Evolutionary conservation across 2,888 invertebrate species (phyloP).

Genomic region (Heteromurus nitidus): DNA sequence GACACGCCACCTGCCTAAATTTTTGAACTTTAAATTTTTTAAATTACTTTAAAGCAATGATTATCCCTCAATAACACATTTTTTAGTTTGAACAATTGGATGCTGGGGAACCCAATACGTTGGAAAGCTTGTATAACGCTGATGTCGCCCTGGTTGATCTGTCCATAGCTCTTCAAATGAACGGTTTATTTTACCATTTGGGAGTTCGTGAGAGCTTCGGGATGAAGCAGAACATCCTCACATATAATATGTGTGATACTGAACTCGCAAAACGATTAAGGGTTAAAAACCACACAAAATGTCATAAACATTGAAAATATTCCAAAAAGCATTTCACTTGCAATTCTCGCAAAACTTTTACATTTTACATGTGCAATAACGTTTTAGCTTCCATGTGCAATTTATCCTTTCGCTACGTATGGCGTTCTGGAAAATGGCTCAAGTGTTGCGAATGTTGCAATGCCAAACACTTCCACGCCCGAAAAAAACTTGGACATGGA

Average conservation of each 20-base stretch:
- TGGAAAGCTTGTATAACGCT: constrained; percentile 98
- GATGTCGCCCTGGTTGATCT: constrained; percentile 98
- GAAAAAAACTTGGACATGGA: constrained; percentile 77
- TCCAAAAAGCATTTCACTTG: too few species aligned
- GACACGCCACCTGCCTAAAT: too few species aligned
- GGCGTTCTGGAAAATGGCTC: constrained; percentile 85
- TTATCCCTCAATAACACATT: too few species aligned
- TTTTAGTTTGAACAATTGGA: constrained; percentile 96
- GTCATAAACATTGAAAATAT: too few species aligned
- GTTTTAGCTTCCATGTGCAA: constrained; percentile 92
- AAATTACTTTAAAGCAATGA: too few species aligned
- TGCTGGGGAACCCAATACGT: constrained; percentile 95
- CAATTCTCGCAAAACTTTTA: too few species aligned
- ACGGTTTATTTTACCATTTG: constrained; percentile 95
- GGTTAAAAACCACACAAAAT: constrained; percentile 79
- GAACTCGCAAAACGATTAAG: constrained; percentile 91
- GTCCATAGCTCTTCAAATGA: constrained; percentile 92
- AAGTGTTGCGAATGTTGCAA: constrained; percentile 87
- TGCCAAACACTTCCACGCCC: constrained; percentile 75
- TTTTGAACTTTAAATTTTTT: too few species aligned
- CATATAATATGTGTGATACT: constrained; percentile 91
- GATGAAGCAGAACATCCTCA: constrained; percentile 94
- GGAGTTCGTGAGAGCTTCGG: constrained; percentile 98
- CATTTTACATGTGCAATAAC: too few species aligned
- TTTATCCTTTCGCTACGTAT: constrained; percentile 90